Evolutionary conservation across 2,888 invertebrate genomes (phyloP).

Genomic region (Leistus spinibarbis): DNA sequence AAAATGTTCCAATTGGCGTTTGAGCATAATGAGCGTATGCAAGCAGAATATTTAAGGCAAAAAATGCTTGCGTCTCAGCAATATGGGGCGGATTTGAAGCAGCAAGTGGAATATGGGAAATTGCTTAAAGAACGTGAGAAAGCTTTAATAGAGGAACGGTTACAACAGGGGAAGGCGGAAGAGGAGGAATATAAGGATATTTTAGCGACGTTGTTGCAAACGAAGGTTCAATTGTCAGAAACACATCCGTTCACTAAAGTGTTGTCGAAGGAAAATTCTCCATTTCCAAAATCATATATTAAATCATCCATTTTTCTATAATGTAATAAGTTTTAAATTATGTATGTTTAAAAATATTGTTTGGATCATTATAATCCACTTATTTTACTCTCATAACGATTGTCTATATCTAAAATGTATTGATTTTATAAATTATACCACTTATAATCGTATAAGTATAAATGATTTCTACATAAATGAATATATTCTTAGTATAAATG

Average conservation of each 20-base stretch:
- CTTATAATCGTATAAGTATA: not conserved
- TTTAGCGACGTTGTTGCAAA: slow-evolving; percentile 47
- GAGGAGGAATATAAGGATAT: slow-evolving; percentile 51
- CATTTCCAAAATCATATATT: slow-evolving; percentile 22
- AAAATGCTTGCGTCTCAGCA: slow-evolving; percentile 47
- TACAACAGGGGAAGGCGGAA: slow-evolving; percentile 50
- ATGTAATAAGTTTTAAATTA: not conserved
- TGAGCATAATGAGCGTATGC: slow-evolving; percentile 51
- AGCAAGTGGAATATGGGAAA: slow-evolving; percentile 55
- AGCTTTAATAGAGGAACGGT: slow-evolving; percentile 50
- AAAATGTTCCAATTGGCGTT: slow-evolving; percentile 49
- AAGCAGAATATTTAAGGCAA: slow-evolving; percentile 50
- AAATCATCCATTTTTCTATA: not conserved
- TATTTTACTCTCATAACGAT: no score
- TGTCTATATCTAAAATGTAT: no score
- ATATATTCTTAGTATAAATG: no score
- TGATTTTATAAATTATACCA: not conserved
- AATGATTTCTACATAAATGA: not conserved
- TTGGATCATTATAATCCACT: no score
- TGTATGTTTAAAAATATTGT: not conserved
- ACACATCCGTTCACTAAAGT: slow-evolving; percentile 54
- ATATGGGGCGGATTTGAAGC: slow-evolving; percentile 52
- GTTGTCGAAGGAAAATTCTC: slow-evolving; percentile 38
- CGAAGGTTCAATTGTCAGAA: slow-evolving; percentile 43
- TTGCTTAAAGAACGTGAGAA: slow-evolving; percentile 51